Conservation (phyloP, 2,797 vertebrate genomes). For the Smutsia gigantea region DNA sequence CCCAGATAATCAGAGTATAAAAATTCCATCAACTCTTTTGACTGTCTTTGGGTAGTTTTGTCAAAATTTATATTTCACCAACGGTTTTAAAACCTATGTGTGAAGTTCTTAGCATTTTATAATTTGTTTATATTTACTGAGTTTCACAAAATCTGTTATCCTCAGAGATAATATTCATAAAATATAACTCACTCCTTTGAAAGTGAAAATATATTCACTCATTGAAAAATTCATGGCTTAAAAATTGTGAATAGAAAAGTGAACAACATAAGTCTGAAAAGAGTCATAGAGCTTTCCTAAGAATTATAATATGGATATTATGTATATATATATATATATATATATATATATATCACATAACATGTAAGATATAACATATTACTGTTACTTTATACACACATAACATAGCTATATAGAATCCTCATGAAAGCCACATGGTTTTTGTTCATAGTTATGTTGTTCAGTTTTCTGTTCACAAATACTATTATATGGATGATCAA, state of each 20-base stretch:
- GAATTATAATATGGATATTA: not conserved
- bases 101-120: slow-evolving; percentile 81
- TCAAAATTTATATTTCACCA: slow-evolving; percentile 87
- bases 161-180: slow-evolving; percentile 57
- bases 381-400: too few relatives aligned
- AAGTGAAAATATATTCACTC: slow-evolving; percentile 75
- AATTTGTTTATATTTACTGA: slow-evolving; percentile 79
- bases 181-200: slow-evolving; percentile 56
- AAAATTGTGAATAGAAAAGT: slow-evolving; percentile 50
- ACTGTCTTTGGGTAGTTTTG: slow-evolving; percentile 83
- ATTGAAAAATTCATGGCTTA: slow-evolving; percentile 58
- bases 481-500: not conserved
- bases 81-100: slow-evolving; percentile 83
- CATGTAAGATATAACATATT: too few relatives aligned
- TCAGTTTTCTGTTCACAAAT: not conserved
- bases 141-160: slow-evolving; percentile 75
- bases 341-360: too few relatives aligned
- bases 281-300: slow-evolving; percentile 1
- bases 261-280: not conserved
- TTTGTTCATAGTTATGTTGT: not conserved
- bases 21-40: slow-evolving; percentile 93
- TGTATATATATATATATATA: not conserved
- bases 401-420: not conserved
- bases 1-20: slow-evolving; percentile 91
- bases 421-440: not conserved